Percentiles rank a stretch among this genome's conserved stretches.
These are phyloP conservation scores for Tetramorium simillimum DNA, from an alignment of 1,140 invertebrate genomes.

Conservation along the genomic window DNA sequence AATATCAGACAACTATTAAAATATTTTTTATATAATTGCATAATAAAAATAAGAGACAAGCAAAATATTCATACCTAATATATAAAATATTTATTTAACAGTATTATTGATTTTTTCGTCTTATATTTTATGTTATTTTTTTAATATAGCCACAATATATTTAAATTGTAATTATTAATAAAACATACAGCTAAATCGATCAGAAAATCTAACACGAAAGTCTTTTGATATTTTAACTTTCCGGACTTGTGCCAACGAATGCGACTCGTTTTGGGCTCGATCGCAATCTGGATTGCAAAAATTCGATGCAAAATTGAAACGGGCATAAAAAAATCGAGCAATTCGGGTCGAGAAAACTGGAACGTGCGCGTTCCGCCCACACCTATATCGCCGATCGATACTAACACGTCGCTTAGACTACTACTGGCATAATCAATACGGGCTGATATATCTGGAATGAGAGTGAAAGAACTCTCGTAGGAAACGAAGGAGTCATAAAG, in stretches of 20 bases:
- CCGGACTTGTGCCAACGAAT: background rate
- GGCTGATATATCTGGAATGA: constrained; percentile 69
- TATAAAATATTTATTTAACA: background rate
- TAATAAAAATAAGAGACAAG: background rate
- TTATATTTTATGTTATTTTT: background rate
- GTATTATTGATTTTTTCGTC: background rate
- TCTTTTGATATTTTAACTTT: constrained; percentile 10
- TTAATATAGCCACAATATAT: background rate
- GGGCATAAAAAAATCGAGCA: constrained; percentile 50
- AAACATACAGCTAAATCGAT: background rate
- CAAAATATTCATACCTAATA: background rate
- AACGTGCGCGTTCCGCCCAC: constrained; percentile 69
- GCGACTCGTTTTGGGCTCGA: background rate
- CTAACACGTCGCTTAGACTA: constrained; percentile 68
- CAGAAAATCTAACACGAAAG: background rate
- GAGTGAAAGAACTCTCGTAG: constrained; percentile 59
- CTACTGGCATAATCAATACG: constrained; percentile 71
- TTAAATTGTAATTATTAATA: background rate
- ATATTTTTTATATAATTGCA: background rate
- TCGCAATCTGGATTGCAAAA: constrained; percentile 9
- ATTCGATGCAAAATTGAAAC: constrained; percentile 46
- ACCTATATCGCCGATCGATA: constrained; percentile 74
- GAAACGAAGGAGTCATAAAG: constrained; percentile 35
- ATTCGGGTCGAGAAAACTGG: constrained; percentile 70
- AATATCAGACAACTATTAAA: background rate